These are phyloP conservation scores for Linnaemya vulpina DNA, from an alignment of 2,888 invertebrate genomes.

Conservation along the genomic window DNA sequence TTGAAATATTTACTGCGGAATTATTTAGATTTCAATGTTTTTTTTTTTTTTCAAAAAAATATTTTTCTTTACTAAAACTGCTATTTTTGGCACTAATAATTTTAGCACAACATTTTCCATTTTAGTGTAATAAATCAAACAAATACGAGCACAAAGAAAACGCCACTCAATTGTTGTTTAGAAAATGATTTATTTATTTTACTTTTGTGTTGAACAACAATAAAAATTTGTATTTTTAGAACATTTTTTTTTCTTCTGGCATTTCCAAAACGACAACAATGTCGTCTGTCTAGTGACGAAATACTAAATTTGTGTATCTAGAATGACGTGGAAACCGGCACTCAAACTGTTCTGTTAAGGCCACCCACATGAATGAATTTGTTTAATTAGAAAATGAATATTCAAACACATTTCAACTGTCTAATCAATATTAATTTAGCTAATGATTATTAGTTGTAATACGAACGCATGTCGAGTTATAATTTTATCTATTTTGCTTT, in stretches of 20 bases:
- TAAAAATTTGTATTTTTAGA: conserved; percentile 1
- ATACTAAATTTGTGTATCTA: background rate
- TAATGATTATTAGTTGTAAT: conserved; percentile 18
- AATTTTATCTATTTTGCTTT: background rate
- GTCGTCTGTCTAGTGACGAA: background rate
- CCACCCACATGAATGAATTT: conserved; percentile 29
- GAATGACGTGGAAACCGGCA: background rate
- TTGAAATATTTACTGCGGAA: too few relatives aligned
- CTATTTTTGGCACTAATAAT: too few relatives aligned
- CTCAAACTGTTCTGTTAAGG: background rate
- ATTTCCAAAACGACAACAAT: background rate
- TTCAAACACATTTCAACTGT: background rate
- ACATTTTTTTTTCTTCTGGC: background rate
- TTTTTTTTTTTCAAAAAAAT: too few relatives aligned
- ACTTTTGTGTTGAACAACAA: background rate
- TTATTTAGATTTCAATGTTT: too few relatives aligned
- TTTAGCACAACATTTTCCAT: background rate
- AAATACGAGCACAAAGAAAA: conserved; percentile 2
- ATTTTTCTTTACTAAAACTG: too few relatives aligned
- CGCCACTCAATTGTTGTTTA: conserved; percentile 7
- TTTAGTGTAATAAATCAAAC: conserved; percentile 8
- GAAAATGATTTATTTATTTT: conserved; percentile 17
- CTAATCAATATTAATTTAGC: conserved; percentile 25
- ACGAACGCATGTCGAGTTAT: background rate
- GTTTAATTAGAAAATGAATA: conserved; percentile 21